phyloP scores from a whole-genome alignment of 2,797 vertebrate genomes.

The Iguana delicatissima region DNA sequence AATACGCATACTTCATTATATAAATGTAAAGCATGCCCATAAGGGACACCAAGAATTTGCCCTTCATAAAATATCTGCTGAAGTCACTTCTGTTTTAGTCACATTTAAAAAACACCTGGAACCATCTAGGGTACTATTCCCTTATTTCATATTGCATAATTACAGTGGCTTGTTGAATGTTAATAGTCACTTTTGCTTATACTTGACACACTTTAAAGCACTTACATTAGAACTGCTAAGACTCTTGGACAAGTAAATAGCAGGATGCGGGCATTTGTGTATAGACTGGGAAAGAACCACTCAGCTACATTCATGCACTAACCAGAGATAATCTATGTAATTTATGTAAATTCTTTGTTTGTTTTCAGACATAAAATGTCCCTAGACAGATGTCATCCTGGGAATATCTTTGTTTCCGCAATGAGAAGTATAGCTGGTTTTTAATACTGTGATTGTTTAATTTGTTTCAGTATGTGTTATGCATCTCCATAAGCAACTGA shows the following conservation, averaged over 20 bases:
- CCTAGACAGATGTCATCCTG: not conserved
- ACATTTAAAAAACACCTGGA: not conserved
- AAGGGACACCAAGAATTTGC: not conserved
- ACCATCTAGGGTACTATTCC: not conserved
- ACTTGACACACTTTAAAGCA: not conserved
- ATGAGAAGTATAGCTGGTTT: not conserved
- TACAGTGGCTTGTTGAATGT: not conserved
- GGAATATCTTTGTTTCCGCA: conserved; percentile 12
- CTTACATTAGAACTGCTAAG: not conserved
- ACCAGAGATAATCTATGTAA: not conserved
- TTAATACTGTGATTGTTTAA: not conserved
- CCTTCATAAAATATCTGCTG: not conserved
- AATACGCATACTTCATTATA: not conserved
- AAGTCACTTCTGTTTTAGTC: not conserved
- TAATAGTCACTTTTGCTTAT: not conserved
- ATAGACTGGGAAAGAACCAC: not conserved
- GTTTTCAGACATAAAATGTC: conserved; percentile 8
- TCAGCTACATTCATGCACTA: conserved; percentile 8
- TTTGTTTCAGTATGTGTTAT: not conserved
- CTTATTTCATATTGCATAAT: not conserved
- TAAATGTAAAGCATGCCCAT: not conserved
- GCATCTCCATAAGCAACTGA: not conserved
- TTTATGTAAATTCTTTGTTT: not conserved
- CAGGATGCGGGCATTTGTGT: not conserved
- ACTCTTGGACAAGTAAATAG: not conserved